Evolutionary conservation across 2,113 vertebrate genomes (phyloP), one percentile per base, ranked within the genome.

Genomic region (Melanerpes aurifrons): DNA sequence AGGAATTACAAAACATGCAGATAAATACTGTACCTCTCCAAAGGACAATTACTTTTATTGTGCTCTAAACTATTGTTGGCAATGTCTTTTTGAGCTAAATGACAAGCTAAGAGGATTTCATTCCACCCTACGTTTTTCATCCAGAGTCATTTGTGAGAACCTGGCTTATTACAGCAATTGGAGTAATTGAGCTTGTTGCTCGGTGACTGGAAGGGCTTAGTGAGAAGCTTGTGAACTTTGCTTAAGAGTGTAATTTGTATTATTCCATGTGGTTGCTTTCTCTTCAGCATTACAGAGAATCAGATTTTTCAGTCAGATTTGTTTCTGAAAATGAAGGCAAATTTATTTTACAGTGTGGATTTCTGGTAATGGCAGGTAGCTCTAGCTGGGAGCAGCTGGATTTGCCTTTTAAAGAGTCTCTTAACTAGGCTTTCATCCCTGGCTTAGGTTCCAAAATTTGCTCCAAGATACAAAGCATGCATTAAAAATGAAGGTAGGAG

Each of bases 191-290:
- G 43, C 92, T 64, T 83, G 61, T 89, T 0, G 1, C 47, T 81
- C 1, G 0, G 54, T 90, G 66, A 75, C 82, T 93, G 89, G 58
- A 87, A 90, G 62, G 68, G 43, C 66, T 96, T 47, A 82, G 67
- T 86, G 69, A 94, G 82, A 88, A 82, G 72, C 58, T 85, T 75
- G 54, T 89, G 86, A 82, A 50, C 73, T 95, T 76, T 91, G 20
- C 80, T 86, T 81, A 81, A 93, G 81, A 89, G 61, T 22, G 71
- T 94, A 90, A 95, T 88, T 77, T 89, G n/a, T 95, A 40, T 96
- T 94, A 92, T 75, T 93, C 92, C 73, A 50, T 69, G 66, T 69
- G 73, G 31, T 82, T 80, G 57, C 76, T 64, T 89, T 85, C 50
- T 87, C 58, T 87, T 77, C 69, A 87, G 62, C 73, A 15, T 54